Evolutionary conservation across 2,113 vertebrate species (phyloP), one percentile per base, ranked within the genome.

Genomic region (Forbesichthys agassizii): DNA sequence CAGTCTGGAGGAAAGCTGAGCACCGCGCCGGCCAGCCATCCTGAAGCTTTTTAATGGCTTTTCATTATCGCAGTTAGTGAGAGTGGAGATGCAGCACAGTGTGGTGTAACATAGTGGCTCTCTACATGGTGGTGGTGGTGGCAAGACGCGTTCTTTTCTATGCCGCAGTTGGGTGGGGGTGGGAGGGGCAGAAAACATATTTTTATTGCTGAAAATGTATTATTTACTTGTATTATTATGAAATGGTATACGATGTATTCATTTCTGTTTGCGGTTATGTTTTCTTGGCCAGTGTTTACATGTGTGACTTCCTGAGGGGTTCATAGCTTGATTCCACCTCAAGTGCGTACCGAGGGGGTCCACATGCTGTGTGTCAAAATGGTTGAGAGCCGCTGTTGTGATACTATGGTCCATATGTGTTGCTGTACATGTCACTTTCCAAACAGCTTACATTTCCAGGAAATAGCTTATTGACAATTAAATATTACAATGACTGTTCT

Each of bases 11-110:
- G 70, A 62, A 56, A 65, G 52, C n/a, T 20, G 69, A 60, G 54
- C 59, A 66, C 49, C 6, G 66, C 61, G 68, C 68, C 58, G 62
- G 64, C 54, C 68, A 67, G 14, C 64, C 47, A 42, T 61, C 14
- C 18, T 66, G 20, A 14, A 70, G 68, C 72, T 48, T 11, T 75
- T 69, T 72, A 84, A 85, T 79, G 69, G 33, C 47, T 70, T 77
- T 75, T 73, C 71, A 84, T 81, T 79, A 77, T 16, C 46, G 27
- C 52, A 57, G 66, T 67, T 60, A 48, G 53, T 53, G 54, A 63
- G 64, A 78, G 65, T 27, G 53, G 69, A 66, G 71, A 71, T 66
- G 49, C 58, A 64, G 11, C 33, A n/a, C 36, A 12, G 14, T 9
- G 14, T 9, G 47, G 5, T 11, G 47, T 65, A 69, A 62, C 11